Evolutionary conservation across 2,113 vertebrate genomes (phyloP).

Genomic region (Ctenodactylus gundi): DNA sequence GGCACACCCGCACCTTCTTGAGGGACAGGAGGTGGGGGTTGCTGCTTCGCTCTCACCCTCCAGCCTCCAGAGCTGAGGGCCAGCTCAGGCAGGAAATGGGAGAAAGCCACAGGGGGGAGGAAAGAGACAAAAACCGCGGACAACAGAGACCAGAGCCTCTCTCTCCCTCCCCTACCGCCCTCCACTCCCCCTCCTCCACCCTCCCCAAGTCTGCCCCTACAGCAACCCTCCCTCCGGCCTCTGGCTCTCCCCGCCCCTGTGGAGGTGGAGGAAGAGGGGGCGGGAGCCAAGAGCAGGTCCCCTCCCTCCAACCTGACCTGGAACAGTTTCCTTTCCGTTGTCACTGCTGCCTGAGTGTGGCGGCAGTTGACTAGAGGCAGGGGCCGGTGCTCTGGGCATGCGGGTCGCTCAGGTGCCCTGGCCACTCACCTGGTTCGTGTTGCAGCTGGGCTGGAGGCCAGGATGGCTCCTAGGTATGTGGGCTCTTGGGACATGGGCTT

Average conservation of each 20-base stretch:
- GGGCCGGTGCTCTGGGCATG: constrained; percentile 29
- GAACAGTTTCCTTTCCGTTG: constrained; percentile 85
- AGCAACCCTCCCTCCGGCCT: too few species aligned
- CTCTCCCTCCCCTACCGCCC: not conserved
- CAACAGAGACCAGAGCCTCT: not conserved
- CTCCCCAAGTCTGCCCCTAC: too few species aligned
- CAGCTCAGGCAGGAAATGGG: not conserved
- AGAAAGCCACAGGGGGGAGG: not conserved
- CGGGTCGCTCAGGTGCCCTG: constrained; percentile 12
- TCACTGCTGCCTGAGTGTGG: constrained; percentile 58
- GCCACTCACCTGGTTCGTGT: constrained; percentile 6
- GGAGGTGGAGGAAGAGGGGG: constrained; percentile 55
- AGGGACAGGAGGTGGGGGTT: too few species aligned
- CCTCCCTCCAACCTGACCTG: not conserved
- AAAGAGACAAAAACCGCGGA: not conserved
- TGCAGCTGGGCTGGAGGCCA: constrained; percentile 60
- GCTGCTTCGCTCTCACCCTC: too few species aligned
- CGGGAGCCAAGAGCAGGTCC: not conserved
- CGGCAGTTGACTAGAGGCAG: not conserved
- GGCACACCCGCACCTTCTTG: not conserved
- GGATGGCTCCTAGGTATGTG: constrained; percentile 60
- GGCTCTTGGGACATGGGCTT: not conserved
- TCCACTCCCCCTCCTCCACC: not conserved
- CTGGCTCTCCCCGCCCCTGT: not conserved
- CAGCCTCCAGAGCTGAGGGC: too few species aligned